A percentile compares a stretch with the other conserved stretches of the same genome.
These are phyloP conservation scores for Listrodromus nycthemerus DNA, from an alignment of 2,888 invertebrate species.

Conservation along the genomic window DNA sequence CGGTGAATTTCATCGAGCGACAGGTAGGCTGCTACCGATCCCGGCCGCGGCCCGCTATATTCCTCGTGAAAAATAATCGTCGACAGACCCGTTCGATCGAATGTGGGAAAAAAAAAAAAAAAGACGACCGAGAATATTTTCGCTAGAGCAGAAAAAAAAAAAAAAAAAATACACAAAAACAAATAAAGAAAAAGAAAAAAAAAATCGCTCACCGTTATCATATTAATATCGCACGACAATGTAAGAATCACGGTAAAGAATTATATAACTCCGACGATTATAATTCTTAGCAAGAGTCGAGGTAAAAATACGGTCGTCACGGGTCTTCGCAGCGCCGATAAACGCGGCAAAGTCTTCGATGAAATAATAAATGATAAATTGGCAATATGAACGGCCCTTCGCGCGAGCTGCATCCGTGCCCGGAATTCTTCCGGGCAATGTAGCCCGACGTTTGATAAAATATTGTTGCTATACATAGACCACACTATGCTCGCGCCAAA, in stretches of 20 bases:
- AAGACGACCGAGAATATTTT: background rate
- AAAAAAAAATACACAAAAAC: too few relatives aligned
- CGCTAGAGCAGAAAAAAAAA: too few relatives aligned
- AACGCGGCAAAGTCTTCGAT: background rate
- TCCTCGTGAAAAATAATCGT: conserved; percentile 60
- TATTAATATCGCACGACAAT: too few relatives aligned
- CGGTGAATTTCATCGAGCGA: conserved; percentile 52
- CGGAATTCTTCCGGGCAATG: conserved; percentile 4
- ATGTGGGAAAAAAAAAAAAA: conserved; percentile 56
- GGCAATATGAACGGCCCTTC: too few relatives aligned
- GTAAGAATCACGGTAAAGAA: too few relatives aligned
- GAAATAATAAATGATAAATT: background rate
- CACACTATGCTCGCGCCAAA: conserved; percentile 21
- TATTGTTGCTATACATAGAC: conserved; percentile 33
- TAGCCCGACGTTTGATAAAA: conserved; percentile 29
- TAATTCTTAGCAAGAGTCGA: too few relatives aligned
- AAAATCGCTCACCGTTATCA: too few relatives aligned
- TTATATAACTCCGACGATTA: too few relatives aligned
- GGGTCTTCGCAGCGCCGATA: background rate
- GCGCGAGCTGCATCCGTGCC: background rate
- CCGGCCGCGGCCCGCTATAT: conserved; percentile 39
- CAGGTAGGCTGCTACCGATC: conserved; percentile 13
- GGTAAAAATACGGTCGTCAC: too few relatives aligned
- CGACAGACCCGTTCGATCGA: conserved; percentile 36
- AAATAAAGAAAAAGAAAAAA: too few relatives aligned